Evolutionary conservation across 2,888 invertebrate species (phyloP).

Genomic region (Lasioglossum pauxillum): DNA sequence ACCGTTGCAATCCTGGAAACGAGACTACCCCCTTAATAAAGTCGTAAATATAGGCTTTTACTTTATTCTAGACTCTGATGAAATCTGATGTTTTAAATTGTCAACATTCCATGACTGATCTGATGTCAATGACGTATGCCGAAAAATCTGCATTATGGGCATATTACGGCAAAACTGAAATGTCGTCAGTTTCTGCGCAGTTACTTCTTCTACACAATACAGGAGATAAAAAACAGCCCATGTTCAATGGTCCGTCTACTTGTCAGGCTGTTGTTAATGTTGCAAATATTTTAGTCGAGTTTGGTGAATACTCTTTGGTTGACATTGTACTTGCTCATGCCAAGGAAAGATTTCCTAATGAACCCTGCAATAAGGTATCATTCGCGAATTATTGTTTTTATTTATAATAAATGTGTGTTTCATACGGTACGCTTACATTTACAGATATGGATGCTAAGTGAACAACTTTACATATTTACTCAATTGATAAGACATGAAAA

Average conservation of each 20-base stretch:
- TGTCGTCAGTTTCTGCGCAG: constrained; percentile 93
- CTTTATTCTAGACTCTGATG: constrained; percentile 88
- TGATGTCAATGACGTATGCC: constrained; percentile 92
- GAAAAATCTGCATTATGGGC: constrained; percentile 95
- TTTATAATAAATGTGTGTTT: constrained; percentile 9
- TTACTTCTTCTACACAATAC: constrained; percentile 91
- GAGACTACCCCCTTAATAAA: background rate
- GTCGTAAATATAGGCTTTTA: background rate
- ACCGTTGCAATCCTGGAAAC: no score
- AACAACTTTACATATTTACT: constrained; percentile 86
- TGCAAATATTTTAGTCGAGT: constrained; percentile 86
- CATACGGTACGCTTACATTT: constrained; percentile 74
- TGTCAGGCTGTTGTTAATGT: constrained; percentile 90
- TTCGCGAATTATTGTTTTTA: background rate
- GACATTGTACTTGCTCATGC: constrained; percentile 87
- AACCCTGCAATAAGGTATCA: constrained; percentile 84
- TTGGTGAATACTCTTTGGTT: constrained; percentile 87
- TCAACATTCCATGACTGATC: constrained; percentile 92
- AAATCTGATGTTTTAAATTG: constrained; percentile 95
- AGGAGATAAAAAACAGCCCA: constrained; percentile 86
- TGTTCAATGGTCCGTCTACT: constrained; percentile 89
- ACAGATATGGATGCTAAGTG: constrained; percentile 89
- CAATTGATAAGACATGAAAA: constrained; percentile 84
- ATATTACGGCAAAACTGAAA: constrained; percentile 94
- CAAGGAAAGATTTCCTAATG: constrained; percentile 88